These are phyloP conservation scores for Phaetusa simplex DNA, from an alignment of 2,113 vertebrate species.

Conservation along the genomic window DNA sequence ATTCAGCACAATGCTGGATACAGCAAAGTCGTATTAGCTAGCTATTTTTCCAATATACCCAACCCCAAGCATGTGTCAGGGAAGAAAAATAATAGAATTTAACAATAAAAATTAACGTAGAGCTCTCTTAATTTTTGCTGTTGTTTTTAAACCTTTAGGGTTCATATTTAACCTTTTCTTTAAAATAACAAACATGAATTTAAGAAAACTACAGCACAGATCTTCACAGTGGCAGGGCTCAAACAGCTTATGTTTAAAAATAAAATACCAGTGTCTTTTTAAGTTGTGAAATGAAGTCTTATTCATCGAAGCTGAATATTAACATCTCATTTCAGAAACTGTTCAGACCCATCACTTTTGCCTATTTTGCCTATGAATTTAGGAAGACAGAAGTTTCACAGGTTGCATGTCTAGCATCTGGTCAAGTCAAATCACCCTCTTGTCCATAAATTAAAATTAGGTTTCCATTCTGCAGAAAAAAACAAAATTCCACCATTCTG, in stretches of 20 bases:
- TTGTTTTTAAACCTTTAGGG: neutral
- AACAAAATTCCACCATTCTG: slow-evolving; percentile 12
- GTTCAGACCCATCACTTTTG: slow-evolving; percentile 14
- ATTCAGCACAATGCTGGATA: slow-evolving; percentile 12
- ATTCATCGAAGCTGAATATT: slow-evolving; percentile 52
- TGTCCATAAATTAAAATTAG: slow-evolving; percentile 50
- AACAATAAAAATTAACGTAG: neutral
- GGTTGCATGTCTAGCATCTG: slow-evolving; percentile 56
- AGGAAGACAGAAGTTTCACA: slow-evolving; percentile 53
- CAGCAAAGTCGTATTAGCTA: neutral
- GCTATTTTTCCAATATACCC: neutral
- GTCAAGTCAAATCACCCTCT: slow-evolving; percentile 54
- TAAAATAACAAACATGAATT: slow-evolving; percentile 22
- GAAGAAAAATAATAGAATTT: neutral
- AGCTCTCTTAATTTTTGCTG: neutral
- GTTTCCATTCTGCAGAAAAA: slow-evolving; percentile 40
- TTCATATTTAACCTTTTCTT: slow-evolving; percentile 5
- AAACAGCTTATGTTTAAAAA: slow-evolving; percentile 48
- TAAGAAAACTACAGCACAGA: slow-evolving; percentile 20
- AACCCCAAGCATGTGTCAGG: neutral
- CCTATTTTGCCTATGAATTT: slow-evolving; percentile 57
- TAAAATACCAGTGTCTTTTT: slow-evolving; percentile 26
- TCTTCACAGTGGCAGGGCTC: neutral
- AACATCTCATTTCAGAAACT: slow-evolving; percentile 54
- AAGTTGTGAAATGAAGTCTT: slow-evolving; percentile 20